Base-by-base conservation (phyloP, 1,140 invertebrate genomes). In the Lasaia peninsularis region DNA sequence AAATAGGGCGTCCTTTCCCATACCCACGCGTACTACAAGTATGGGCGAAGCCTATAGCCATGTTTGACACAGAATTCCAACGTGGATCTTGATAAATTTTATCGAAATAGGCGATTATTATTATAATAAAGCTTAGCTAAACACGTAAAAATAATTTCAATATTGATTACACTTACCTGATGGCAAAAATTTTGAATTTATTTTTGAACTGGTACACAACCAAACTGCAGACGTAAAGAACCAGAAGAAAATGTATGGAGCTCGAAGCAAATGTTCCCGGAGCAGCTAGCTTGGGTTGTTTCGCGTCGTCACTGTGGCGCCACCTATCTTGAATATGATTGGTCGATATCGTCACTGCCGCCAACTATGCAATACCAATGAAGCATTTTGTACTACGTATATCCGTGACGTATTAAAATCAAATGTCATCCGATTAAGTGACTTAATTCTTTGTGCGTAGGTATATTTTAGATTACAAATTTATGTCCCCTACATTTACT, bases 161-260 rank as follows among this genome's bases (percentile, higher is more conserved):
- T 83, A 88, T 75, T 75, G 57, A 80, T 78, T 73, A 58, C 71
- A 82, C 88, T 87, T 78, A 89, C 88, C 88, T 89, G 75, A 87
- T 87, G 78, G 86, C 86, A 83, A 88, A 87, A 88, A 86, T 89
- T 89, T 87, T 87, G 86, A 88, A 89, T 79, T 85, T 76, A 81
- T 88, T 87, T 86, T 88, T 82, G 75, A 87, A 86, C 83, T 87
- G 75, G 79, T 88, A 72, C 80, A 85, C 84, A 85, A 86, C 85
- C 80, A 87, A 88, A 86, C 86, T 84, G 81, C 80, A 87, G 86
- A 86, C 86, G 83, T 84, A 89, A 79, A 86, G 86, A 88, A 80
- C 81, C 82, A 86, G 84, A 89, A 89, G 86, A 85, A 87, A 89
- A 86, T 89, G 88, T 89, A 89, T 89, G 88, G 80, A 80, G 86